Conservation (phyloP, 2,888 invertebrate species). For the Phaonia tiefii region DNA sequence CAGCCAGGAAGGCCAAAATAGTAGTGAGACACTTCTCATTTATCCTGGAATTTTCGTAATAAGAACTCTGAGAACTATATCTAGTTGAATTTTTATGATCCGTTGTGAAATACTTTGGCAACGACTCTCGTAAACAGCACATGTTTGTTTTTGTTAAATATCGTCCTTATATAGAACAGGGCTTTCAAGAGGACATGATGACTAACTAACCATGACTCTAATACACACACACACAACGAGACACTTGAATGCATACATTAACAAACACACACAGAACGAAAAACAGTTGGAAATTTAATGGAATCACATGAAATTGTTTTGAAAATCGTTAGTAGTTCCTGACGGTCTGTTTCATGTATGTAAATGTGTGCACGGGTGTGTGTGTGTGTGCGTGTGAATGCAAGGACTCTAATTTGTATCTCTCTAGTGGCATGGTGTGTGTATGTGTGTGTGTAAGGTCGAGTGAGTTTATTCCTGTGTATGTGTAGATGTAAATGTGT, state of each 20-base stretch:
- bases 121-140: no score
- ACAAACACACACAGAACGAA: not conserved
- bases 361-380: no score
- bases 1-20: no score
- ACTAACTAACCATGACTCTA: not conserved
- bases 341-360: not conserved
- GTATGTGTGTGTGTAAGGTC: conserved; percentile 22
- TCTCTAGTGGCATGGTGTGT: not conserved
- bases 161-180: no score
- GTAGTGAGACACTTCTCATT: no score
- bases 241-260: not conserved
- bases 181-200: conserved; percentile 1
- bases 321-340: not conserved
- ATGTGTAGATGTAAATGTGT: conserved; percentile 30
- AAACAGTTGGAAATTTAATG: conserved; percentile 11
- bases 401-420: no score
- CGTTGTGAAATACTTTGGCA: no score
- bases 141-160: no score
- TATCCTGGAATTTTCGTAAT: no score
- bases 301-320: conserved; percentile 3
- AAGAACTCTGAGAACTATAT: no score
- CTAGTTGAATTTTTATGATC: no score
- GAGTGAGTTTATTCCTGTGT: not conserved
- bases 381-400: no score
- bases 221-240: conserved; percentile 15